Conservation (phyloP, 2,113 vertebrate genomes). For the Charina bottae region DNA sequence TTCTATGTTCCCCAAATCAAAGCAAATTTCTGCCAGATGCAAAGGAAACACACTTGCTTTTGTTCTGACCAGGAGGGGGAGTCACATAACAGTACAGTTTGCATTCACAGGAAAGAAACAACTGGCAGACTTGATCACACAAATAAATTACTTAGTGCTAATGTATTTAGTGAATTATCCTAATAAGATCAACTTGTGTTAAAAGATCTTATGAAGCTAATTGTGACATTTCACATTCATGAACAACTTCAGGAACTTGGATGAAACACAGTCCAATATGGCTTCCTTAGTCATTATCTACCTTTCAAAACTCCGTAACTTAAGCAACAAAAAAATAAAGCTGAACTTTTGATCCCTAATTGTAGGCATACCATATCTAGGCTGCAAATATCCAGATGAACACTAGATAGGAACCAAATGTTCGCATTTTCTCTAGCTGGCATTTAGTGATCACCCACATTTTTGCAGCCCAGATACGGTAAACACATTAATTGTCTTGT, state of each 20-base stretch:
- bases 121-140: background rate
- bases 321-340: background rate
- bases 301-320: background rate
- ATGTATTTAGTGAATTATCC: background rate
- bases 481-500: background rate
- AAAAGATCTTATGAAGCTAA: background rate
- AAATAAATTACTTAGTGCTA: background rate
- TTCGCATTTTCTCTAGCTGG: too few relatives aligned
- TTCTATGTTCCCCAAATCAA: background rate
- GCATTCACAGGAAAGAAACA: background rate
- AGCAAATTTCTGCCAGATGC: background rate
- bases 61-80: background rate
- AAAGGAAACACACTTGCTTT: background rate
- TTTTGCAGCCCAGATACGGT: too few relatives aligned
- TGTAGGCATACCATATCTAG: too few relatives aligned
- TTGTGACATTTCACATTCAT: background rate
- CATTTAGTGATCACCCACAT: too few relatives aligned
- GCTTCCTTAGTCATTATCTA: background rate
- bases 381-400: too few relatives aligned
- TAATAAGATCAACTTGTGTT: background rate
- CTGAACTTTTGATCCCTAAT: too few relatives aligned
- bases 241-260: background rate
- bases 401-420: too few relatives aligned
- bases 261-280: background rate
- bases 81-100: background rate